A percentile compares a stretch with the other conserved stretches of the same genome.
These are phyloP conservation scores for Atta cephalotes DNA, from an alignment of 1,140 invertebrate species.

Conservation along the genomic window DNA sequence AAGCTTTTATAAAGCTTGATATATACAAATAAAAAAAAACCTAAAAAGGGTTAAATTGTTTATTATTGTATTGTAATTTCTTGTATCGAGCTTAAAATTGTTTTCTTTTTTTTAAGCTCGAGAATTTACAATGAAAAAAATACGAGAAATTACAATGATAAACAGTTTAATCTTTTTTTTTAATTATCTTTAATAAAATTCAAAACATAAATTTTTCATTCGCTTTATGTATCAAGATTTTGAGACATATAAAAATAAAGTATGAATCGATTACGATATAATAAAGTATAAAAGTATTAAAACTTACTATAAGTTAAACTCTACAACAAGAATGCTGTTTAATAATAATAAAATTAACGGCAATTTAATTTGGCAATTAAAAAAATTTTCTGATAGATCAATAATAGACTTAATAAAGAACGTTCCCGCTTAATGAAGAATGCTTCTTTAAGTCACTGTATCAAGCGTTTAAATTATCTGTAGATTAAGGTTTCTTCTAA, in stretches of 20 bases:
- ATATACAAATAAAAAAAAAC: too few species aligned
- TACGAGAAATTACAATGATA: too few species aligned
- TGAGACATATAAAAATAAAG: neutral
- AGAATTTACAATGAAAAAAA: too few species aligned
- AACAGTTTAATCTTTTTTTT: too few species aligned
- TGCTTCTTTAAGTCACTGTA: neutral
- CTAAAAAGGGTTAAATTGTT: too few species aligned
- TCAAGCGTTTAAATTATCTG: constrained; percentile 27
- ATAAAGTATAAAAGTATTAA: neutral
- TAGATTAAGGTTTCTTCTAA: constrained; percentile 46
- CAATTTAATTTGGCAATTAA: neutral
- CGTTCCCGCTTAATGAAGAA: neutral
- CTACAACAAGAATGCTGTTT: neutral
- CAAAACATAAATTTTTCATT: neutral
- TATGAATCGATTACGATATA: neutral
- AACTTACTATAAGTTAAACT: constrained; percentile 11
- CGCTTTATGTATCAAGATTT: neutral
- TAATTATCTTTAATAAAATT: too few species aligned
- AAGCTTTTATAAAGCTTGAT: too few species aligned
- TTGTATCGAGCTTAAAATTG: too few species aligned
- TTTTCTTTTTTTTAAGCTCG: too few species aligned
- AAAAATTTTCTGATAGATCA: neutral
- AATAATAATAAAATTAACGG: neutral
- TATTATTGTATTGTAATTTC: too few species aligned
- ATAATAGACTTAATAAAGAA: constrained; percentile 2